Percentiles rank a stretch among this genome's conserved stretches.
These are phyloP conservation scores for Rhopalosiphum padi DNA, from an alignment of 1,140 invertebrate genomes.

Conservation along the genomic window DNA sequence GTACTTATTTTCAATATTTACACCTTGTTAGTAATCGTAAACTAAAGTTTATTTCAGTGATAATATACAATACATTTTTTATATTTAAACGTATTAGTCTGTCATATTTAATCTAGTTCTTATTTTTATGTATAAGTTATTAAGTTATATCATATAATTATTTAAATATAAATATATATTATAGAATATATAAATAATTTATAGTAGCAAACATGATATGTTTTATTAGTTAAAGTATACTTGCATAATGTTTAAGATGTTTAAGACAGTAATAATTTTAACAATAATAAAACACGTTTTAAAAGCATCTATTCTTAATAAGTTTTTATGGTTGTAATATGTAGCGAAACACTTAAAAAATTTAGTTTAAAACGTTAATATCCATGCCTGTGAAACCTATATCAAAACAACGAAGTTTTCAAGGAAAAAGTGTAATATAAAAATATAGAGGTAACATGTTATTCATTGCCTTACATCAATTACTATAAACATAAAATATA, in stretches of 20 bases:
- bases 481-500: neutral
- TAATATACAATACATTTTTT: neutral
- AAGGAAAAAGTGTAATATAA: neutral
- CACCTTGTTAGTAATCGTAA: neutral
- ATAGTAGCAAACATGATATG: conserved; percentile 11
- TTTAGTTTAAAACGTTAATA: conserved; percentile 1
- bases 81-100: neutral
- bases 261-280: neutral
- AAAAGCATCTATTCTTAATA: conserved; percentile 1
- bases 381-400: neutral
- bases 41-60: neutral
- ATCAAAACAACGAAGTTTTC: neutral
- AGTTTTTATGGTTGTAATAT: conserved; percentile 1
- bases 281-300: neutral
- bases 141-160: neutral
- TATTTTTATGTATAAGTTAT: neutral
- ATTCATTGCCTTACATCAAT: neutral
- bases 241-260: neutral
- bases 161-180: neutral
- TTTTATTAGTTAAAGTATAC: neutral
- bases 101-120: neutral
- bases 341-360: conserved; percentile 1
- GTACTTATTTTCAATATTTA: neutral
- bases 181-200: neutral
- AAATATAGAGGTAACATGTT: neutral